These are phyloP conservation scores for Panorpa germanica DNA, from an alignment of 2,888 invertebrate species.

Conservation along the genomic window DNA sequence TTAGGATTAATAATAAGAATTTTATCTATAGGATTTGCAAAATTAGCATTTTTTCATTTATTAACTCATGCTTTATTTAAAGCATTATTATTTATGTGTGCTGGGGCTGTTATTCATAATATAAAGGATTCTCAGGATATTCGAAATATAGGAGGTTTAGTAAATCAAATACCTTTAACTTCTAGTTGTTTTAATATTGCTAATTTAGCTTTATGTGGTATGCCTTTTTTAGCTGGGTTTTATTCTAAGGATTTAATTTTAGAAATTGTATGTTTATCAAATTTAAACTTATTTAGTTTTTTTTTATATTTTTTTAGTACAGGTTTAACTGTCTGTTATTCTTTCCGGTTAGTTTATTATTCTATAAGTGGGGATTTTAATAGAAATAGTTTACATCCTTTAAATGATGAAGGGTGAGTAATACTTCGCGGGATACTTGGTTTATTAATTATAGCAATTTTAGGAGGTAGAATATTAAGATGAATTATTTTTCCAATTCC, in stretches of 20 bases:
- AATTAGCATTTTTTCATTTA: conserved; percentile 51
- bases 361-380: conserved; percentile 28
- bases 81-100: conserved; percentile 52
- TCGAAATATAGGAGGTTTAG: conserved; percentile 34
- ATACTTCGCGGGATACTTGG: conserved; percentile 19
- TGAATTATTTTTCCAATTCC: conserved; percentile 33
- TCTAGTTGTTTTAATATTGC: conserved; percentile 33
- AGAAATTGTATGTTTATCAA: conserved; percentile 30
- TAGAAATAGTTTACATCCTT: conserved; percentile 26
- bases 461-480: conserved; percentile 31
- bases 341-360: conserved; percentile 34
- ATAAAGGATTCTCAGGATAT: conserved; percentile 44
- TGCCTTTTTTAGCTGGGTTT: conserved; percentile 44
- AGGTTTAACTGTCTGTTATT: conserved; percentile 35
- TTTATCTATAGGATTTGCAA: conserved; percentile 31
- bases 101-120: conserved; percentile 47
- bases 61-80: conserved; percentile 59
- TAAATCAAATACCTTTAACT: conserved; percentile 29
- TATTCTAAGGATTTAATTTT: conserved; percentile 45
- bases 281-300: conserved; percentile 32
- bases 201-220: conserved; percentile 39
- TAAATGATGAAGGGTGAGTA: conserved; percentile 28
- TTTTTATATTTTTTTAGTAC: conserved; percentile 34
- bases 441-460: conserved; percentile 29
- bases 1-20: conserved; percentile 52